phyloP scores from a whole-genome alignment of 2,888 invertebrate species.

The Drosophila leonis region DNA sequence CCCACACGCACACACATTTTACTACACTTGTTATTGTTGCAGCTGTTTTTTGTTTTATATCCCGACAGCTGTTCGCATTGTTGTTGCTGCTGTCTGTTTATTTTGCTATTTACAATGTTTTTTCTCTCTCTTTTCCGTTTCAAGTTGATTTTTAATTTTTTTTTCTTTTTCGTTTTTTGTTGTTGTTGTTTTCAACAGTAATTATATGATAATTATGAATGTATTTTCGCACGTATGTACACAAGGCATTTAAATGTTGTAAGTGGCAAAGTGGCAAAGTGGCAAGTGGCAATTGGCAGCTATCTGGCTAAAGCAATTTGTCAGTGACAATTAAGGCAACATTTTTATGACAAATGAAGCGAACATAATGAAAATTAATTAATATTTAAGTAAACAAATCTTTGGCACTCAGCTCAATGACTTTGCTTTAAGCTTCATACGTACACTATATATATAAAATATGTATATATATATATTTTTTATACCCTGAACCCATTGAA shows the following conservation, averaged over 20 bases:
- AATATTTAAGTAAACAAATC: not conserved
- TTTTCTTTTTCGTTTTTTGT: not conserved
- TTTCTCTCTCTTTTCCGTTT: conserved; percentile 29
- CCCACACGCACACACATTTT: conserved; percentile 7
- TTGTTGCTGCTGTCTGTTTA: conserved; percentile 35
- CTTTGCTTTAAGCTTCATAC: not conserved
- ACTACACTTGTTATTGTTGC: conserved; percentile 35
- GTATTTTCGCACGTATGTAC: conserved; percentile 25
- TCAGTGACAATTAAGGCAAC: conserved; percentile 4
- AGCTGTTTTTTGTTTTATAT: conserved; percentile 30
- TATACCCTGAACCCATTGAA: no score
- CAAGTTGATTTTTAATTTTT: conserved; percentile 36
- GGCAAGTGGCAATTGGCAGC: conserved; percentile 13
- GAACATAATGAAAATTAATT: conserved; percentile 5
- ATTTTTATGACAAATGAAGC: conserved; percentile 1
- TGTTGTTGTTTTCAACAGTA: conserved; percentile 21
- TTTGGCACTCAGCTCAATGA: conserved; percentile 1
- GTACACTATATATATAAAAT: not conserved
- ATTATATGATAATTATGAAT: conserved; percentile 48
- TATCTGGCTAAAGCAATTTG: conserved; percentile 26
- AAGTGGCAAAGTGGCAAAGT: conserved; percentile 5
- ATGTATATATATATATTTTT: not conserved
- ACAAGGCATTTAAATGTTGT: conserved; percentile 12
- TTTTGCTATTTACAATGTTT: conserved; percentile 64
- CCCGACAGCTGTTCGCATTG: conserved; percentile 28